phyloP scores from a whole-genome alignment of 2,113 vertebrate species.

The Brachirus orientalis region DNA sequence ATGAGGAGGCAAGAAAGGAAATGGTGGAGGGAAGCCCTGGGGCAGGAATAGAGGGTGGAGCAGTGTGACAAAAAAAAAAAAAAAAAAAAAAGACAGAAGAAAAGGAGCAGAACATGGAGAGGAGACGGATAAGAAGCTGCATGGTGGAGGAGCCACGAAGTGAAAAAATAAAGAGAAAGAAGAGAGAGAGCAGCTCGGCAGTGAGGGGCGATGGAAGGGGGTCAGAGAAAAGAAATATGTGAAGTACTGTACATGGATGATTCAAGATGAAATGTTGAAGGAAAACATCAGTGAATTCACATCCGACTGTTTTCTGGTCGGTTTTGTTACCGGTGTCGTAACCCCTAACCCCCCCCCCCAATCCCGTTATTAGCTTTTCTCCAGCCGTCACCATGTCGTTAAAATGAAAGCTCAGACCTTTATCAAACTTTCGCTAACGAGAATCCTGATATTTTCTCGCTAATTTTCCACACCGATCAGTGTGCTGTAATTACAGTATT shows the following conservation, averaged over 20 bases:
- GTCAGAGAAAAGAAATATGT: conserved; percentile 22
- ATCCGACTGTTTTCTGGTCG: background rate
- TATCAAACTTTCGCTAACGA: conserved; percentile 33
- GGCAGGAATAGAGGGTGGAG: background rate
- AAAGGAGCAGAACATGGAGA: background rate
- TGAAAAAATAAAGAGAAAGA: background rate
- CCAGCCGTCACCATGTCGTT: background rate
- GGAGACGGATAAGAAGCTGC: background rate
- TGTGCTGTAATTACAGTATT: conserved; percentile 54
- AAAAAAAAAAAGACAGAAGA: background rate
- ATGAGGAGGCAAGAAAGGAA: conserved; percentile 22
- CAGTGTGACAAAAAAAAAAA: background rate
- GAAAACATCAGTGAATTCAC: conserved; percentile 1
- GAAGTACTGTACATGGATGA: background rate
- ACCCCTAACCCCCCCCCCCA: too few relatives aligned
- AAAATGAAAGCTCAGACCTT: conserved; percentile 17
- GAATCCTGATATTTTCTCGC: conserved; percentile 38
- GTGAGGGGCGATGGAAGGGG: background rate
- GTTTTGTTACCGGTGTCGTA: too few relatives aligned
- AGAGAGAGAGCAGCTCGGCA: background rate
- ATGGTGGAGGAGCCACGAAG: background rate
- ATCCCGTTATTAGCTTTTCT: background rate
- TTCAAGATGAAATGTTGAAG: background rate
- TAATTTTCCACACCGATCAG: conserved; percentile 52
- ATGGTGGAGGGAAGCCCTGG: conserved; percentile 3